A percentile compares a stretch with the other conserved stretches of the same genome.
Evolutionary conservation across 2,888 invertebrate genomes (phyloP).

Genomic region (Hirtodrosophila alboralis): DNA sequence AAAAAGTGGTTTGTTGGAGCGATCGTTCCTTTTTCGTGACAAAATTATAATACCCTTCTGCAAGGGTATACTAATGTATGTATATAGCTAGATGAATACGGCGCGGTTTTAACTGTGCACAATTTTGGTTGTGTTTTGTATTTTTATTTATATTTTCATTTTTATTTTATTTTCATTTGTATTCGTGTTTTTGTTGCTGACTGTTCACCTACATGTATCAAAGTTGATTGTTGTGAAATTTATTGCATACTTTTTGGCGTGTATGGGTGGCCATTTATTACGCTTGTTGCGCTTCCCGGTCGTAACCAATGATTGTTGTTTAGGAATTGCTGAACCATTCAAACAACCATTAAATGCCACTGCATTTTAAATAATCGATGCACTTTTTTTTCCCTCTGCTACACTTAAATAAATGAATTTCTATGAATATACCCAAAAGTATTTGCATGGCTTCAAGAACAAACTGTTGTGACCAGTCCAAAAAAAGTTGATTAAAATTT

Average conservation of each 20-base stretch:
- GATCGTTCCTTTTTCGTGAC: too few species aligned
- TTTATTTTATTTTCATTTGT: constrained; percentile 29
- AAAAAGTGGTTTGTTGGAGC: too few species aligned
- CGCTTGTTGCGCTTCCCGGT: constrained; percentile 76
- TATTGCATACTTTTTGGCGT: constrained; percentile 79
- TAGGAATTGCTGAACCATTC: constrained; percentile 74
- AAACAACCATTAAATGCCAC: constrained; percentile 70
- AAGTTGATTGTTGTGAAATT: constrained; percentile 80
- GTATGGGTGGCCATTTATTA: constrained; percentile 71
- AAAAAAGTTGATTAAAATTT: constrained; percentile 65
- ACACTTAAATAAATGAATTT: constrained; percentile 2
- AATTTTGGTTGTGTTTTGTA: constrained; percentile 37
- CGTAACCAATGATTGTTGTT: constrained; percentile 47
- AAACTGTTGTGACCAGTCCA: constrained; percentile 5
- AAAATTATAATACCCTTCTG: too few species aligned
- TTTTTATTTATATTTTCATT: constrained; percentile 21
- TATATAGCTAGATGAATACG: constrained; percentile 54
- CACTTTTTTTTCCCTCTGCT: constrained; percentile 1
- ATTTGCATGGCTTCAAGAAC: constrained; percentile 20
- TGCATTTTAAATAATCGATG: constrained; percentile 56
- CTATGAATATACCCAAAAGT: constrained; percentile 2
- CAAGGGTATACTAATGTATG: too few species aligned
- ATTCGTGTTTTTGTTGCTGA: constrained; percentile 17
- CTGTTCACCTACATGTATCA: constrained; percentile 76
- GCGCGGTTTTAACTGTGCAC: constrained; percentile 35